A percentile compares a stretch with the other conserved stretches of the same genome.
phyloP scores from a whole-genome alignment of 2,113 vertebrate genomes.

The Pangasianodon gigas region DNA sequence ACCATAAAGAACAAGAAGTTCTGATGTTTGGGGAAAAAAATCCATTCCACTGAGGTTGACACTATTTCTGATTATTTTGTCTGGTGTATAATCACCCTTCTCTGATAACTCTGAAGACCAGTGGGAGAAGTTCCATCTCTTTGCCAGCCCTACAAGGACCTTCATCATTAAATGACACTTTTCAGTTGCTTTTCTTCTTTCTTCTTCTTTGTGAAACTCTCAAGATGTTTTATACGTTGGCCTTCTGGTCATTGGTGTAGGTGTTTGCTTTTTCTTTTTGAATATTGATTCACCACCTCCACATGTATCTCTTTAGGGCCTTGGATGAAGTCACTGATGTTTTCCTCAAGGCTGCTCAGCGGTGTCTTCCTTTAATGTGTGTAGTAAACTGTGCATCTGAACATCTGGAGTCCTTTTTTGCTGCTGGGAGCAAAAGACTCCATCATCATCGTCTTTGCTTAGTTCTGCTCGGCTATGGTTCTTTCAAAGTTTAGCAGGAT shows the following conservation, averaged over 20 bases:
- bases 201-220: background rate
- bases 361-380: background rate
- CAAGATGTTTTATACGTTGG: background rate
- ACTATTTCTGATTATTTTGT: background rate
- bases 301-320: background rate
- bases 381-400: background rate
- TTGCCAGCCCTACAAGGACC: background rate
- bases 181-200: background rate
- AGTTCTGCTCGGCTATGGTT: background rate
- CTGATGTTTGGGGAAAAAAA: background rate
- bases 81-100: background rate
- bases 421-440: slow-evolving; percentile 2
- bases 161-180: background rate
- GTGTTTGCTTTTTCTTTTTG: background rate
- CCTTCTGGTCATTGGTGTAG: background rate
- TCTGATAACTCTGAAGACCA: background rate
- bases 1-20: background rate
- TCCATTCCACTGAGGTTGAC: background rate
- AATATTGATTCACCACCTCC: background rate
- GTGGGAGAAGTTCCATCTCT: background rate
- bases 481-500: background rate
- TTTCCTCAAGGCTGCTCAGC: background rate
- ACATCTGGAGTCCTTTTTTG: slow-evolving; percentile 4
- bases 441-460: background rate
- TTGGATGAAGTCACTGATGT: background rate